Percentiles rank a stretch among this genome's conserved stretches.
These are phyloP conservation scores for Hephaestus fuliginosus DNA, from an alignment of 2,797 vertebrate species.

Conservation along the genomic window DNA sequence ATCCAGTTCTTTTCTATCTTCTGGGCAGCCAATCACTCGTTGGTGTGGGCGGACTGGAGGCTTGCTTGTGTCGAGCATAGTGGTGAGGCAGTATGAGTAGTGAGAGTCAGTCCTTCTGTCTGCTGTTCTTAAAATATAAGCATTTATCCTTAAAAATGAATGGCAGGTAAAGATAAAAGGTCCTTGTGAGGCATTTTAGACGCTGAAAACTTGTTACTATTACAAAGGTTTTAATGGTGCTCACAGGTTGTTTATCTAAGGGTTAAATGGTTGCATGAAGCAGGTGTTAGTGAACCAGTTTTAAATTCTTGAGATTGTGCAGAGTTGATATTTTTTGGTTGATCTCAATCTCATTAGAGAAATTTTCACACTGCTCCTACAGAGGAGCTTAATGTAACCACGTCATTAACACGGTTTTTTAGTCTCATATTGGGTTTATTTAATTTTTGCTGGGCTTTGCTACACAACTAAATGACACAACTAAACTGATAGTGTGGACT, in stretches of 20 bases:
- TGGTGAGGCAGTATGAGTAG: constrained; percentile 39
- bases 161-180: constrained; percentile 9
- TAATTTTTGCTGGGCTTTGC: background rate
- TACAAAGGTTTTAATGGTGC: background rate
- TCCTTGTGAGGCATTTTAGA: constrained; percentile 2
- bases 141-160: constrained; percentile 31
- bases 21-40: constrained; percentile 34
- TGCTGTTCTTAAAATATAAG: constrained; percentile 20
- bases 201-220: background rate
- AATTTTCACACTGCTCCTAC: constrained; percentile 5
- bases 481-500: background rate
- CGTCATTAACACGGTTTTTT: constrained; percentile 13
- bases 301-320: constrained; percentile 1
- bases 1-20: constrained; percentile 46
- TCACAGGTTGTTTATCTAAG: background rate
- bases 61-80: constrained; percentile 37
- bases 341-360: constrained; percentile 35
- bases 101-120: constrained; percentile 18
- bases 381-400: constrained; percentile 18
- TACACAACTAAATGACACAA: background rate
- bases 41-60: constrained; percentile 62
- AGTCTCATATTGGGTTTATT: constrained; percentile 1
- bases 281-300: background rate
- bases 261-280: constrained; percentile 5
- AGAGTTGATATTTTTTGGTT: constrained; percentile 18